These are phyloP conservation scores for Thamnaconus septentrionalis DNA, from an alignment of 2,113 vertebrate genomes.

Conservation along the genomic window DNA sequence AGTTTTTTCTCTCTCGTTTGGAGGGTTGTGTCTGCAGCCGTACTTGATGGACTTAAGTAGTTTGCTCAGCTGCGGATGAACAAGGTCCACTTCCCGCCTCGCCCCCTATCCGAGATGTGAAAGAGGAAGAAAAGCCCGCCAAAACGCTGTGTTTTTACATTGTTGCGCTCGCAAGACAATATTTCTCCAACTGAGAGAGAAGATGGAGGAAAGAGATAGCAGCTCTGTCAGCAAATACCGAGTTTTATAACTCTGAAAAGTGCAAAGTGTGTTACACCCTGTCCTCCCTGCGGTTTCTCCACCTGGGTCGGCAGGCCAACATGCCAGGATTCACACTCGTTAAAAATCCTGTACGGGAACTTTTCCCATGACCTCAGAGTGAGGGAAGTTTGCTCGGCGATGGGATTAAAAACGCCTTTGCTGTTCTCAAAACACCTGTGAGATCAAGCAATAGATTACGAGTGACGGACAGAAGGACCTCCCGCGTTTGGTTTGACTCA, in stretches of 20 bases:
- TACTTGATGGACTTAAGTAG: constrained; percentile 71
- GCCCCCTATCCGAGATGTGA: constrained; percentile 42
- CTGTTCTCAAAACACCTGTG: background rate
- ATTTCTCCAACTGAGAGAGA: constrained; percentile 56
- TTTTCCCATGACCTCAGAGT: constrained; percentile 29
- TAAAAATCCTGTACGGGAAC: constrained; percentile 5
- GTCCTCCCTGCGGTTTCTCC: constrained; percentile 20
- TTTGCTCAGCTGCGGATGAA: constrained; percentile 77
- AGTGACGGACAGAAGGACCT: no score
- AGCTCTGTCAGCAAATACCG: constrained; percentile 47
- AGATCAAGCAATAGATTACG: no score
- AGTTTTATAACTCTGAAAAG: constrained; percentile 48
- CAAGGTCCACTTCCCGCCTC: constrained; percentile 61
- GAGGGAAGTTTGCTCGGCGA: background rate
- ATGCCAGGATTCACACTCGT: constrained; percentile 9
- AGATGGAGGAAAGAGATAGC: constrained; percentile 65
- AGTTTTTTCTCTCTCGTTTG: constrained; percentile 46
- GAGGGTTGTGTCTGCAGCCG: constrained; percentile 56
- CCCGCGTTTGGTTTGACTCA: no score
- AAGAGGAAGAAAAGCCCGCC: constrained; percentile 30
- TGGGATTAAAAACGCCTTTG: background rate
- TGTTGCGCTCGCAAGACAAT: constrained; percentile 63
- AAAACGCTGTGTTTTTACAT: constrained; percentile 61
- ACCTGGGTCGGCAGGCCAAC: constrained; percentile 37
- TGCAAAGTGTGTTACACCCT: constrained; percentile 16